These are phyloP conservation scores for Andricus quercusramuli DNA, from an alignment of 2,888 invertebrate genomes.

Conservation along the genomic window DNA sequence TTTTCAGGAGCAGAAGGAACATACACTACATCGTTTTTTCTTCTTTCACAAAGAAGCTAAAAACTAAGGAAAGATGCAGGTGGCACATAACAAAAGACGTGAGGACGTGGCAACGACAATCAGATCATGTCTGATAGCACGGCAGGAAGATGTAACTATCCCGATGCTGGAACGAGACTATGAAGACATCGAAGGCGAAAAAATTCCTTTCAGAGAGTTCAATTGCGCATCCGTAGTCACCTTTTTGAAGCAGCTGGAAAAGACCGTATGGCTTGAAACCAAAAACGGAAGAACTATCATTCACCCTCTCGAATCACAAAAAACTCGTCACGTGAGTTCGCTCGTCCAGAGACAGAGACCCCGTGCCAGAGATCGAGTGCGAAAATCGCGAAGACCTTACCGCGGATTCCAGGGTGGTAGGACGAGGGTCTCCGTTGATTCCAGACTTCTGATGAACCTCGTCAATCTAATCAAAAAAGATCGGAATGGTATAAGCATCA, in stretches of 20 bases:
- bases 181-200: background rate
- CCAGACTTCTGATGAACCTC: background rate
- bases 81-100: background rate
- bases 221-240: background rate
- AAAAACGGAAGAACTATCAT: background rate
- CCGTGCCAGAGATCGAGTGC: background rate
- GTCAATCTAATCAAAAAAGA: background rate
- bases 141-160: background rate
- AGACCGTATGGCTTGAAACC: background rate
- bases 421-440: background rate
- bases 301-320: background rate
- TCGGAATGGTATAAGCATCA: background rate
- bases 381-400: slow-evolving; percentile 23
- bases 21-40: background rate
- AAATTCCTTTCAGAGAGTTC: slow-evolving; percentile 10
- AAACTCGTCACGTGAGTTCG: background rate
- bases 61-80: background rate
- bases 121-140: slow-evolving; percentile 7
- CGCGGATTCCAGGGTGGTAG: background rate
- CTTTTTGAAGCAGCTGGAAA: background rate
- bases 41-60: background rate
- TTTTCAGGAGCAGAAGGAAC: background rate
- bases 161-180: background rate
- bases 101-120: slow-evolving; percentile 2
- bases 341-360: background rate